Evolutionary conservation across 1,140 invertebrate species (phyloP), one percentile per base, ranked within the genome.

Genomic region (Araneus ventricosus): DNA sequence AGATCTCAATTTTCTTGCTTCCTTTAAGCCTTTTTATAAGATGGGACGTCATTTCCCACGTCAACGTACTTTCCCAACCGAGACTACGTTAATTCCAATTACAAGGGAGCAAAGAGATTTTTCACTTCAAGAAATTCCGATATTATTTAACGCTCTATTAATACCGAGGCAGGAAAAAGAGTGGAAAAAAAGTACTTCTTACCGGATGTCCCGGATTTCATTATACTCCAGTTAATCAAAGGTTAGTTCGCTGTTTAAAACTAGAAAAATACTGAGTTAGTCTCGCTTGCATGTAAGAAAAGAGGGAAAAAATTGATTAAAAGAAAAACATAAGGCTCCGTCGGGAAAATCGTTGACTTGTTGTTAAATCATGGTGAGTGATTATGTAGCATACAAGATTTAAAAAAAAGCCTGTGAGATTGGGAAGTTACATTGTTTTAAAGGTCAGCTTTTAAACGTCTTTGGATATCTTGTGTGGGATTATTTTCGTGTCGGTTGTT

Each of bases 141-240:
- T 75, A 34, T 75, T 34, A 75, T 37, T 75, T 75, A 34, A 75
- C 70, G 27, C 70, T 75, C 70, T 75, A 75, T 75, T 75, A 75
- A 75, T 75, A 34, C 30, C 30, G 30, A 2, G 30, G 37, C 4
- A 30, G 27, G 4, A 75, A 75, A 75, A 17, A 34, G 10, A 30
- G 4, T 17, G 17, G 17, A 70, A 75, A 75, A 37, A 34, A 37
- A 6, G 6, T 20, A 67, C 8, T 67, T 27, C 27, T 63, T 22
- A 27, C 63, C n/a, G 6, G 24, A 7, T n/a, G 63, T 8, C 8
- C 10, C 27, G 24, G 27, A 67, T 67, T 67, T 67, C 27, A 67
- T 67, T 67, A 67, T 67, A 67, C 63, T 67, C n/a, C 24, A 67
- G 63, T 67, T 67, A 67, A 67, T 67, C 63, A 67, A 30, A 67